Evolutionary conservation across 2,113 vertebrate species (phyloP).

Genomic region (Nothocercus nigrocapillus): DNA sequence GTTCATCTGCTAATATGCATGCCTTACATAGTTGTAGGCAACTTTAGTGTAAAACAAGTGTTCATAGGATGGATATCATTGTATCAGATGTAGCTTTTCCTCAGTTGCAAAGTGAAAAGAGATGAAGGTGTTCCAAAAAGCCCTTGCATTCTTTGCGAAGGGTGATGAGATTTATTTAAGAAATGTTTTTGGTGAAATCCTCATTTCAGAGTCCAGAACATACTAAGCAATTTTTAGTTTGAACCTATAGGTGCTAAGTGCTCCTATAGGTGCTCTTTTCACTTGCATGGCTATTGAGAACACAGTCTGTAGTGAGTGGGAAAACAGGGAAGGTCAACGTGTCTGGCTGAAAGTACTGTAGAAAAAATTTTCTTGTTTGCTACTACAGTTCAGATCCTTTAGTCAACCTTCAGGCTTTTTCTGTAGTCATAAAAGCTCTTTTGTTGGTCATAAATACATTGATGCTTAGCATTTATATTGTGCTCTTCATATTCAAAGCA

Average conservation of each 20-base stretch:
- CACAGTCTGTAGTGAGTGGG: neutral
- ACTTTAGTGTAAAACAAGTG: neutral
- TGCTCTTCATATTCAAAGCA: neutral
- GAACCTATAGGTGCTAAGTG: neutral
- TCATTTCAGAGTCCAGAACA: neutral
- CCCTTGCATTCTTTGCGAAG: rapidly evolving
- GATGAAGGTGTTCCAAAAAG: neutral
- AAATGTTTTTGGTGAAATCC: neutral
- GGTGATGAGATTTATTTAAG: neutral
- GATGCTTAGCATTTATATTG: neutral
- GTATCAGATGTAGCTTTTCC: neutral
- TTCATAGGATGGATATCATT: neutral
- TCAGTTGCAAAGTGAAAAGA: neutral
- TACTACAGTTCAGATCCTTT: neutral
- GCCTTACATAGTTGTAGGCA: neutral
- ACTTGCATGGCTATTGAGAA: neutral
- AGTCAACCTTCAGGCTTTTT: neutral
- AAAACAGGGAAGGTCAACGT: neutral
- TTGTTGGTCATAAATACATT: neutral
- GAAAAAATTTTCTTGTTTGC: neutral
- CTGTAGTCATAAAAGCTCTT: neutral
- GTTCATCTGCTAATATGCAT: neutral
- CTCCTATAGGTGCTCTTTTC: neutral
- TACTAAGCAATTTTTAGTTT: neutral
- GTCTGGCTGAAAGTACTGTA: neutral